Conservation (phyloP, 2,113 vertebrate genomes). For the Cathartes aura region DNA sequence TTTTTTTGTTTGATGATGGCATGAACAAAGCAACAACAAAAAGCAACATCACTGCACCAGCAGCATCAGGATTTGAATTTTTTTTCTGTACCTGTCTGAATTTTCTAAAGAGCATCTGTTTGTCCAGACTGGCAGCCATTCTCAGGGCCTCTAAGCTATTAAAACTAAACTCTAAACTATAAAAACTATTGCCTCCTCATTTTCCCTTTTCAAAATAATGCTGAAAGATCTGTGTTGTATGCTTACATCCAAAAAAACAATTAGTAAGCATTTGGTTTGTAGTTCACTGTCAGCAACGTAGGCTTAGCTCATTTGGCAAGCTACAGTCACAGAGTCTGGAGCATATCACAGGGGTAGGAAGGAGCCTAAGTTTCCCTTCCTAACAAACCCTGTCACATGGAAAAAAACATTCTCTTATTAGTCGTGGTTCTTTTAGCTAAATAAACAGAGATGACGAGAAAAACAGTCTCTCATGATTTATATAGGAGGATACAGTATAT, state of each 20-base stretch:
- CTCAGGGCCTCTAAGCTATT: slow-evolving; percentile 8
- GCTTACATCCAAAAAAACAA: background rate
- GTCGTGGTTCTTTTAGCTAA: background rate
- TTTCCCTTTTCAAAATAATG: slow-evolving; percentile 6
- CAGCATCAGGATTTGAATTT: slow-evolving; percentile 43
- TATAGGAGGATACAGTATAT: background rate
- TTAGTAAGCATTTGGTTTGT: background rate
- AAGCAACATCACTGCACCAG: slow-evolving; percentile 43
- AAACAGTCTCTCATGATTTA: background rate
- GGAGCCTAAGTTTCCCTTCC: background rate
- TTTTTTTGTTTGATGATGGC: slow-evolving; percentile 37
- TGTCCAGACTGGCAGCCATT: slow-evolving; percentile 68
- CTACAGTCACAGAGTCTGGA: background rate
- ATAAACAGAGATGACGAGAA: background rate
- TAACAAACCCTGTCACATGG: background rate
- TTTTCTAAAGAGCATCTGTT: slow-evolving; percentile 34
- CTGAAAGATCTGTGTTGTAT: background rate
- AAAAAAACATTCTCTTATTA: background rate
- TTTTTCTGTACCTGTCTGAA: slow-evolving; percentile 37
- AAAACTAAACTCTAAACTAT: background rate
- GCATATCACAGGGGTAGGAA: background rate
- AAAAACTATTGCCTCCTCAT: background rate
- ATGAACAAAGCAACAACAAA: slow-evolving; percentile 58
- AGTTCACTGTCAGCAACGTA: background rate
- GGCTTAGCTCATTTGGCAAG: background rate